Percentiles rank a stretch among this genome's conserved stretches.
phyloP scores from a whole-genome alignment of 2,888 invertebrate species.

The Ochropleura leucogaster region DNA sequence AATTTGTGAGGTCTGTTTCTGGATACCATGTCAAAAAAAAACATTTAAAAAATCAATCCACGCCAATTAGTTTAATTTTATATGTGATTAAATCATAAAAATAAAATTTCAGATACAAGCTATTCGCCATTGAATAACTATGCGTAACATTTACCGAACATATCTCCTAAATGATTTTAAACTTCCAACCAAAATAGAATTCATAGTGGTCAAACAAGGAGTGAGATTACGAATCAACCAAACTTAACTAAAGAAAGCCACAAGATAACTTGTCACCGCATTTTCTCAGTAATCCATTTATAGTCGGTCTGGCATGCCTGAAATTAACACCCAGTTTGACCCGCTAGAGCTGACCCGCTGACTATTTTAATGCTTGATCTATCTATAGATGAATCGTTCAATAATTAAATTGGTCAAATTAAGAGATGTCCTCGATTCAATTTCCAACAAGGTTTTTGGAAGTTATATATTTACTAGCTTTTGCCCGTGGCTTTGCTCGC shows the following conservation, averaged over 20 bases:
- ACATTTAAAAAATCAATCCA: too few relatives aligned
- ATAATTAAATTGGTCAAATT: not conserved
- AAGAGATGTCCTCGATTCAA: not conserved
- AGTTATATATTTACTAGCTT: too few relatives aligned
- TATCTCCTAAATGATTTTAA: not conserved
- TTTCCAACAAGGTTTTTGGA: not conserved
- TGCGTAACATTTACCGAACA: not conserved
- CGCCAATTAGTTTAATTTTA: too few relatives aligned
- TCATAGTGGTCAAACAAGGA: not conserved
- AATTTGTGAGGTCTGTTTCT: not conserved
- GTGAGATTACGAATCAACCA: not conserved
- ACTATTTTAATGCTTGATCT: not conserved
- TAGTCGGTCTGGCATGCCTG: not conserved
- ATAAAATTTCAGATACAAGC: not conserved
- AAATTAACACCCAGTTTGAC: not conserved
- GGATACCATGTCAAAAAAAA: too few relatives aligned
- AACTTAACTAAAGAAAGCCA: slow-evolving; percentile 14
- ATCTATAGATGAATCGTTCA: not conserved
- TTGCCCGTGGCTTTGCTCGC: too few relatives aligned
- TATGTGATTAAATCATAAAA: not conserved
- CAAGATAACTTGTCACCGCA: slow-evolving; percentile 16
- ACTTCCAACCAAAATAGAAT: not conserved
- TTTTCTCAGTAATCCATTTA: slow-evolving; percentile 25
- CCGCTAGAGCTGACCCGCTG: not conserved
- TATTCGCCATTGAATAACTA: not conserved